Percentiles rank a stretch among this genome's conserved stretches.
Conservation (phyloP, 2,797 vertebrate genomes). For the Heliangelus exortis region DNA sequence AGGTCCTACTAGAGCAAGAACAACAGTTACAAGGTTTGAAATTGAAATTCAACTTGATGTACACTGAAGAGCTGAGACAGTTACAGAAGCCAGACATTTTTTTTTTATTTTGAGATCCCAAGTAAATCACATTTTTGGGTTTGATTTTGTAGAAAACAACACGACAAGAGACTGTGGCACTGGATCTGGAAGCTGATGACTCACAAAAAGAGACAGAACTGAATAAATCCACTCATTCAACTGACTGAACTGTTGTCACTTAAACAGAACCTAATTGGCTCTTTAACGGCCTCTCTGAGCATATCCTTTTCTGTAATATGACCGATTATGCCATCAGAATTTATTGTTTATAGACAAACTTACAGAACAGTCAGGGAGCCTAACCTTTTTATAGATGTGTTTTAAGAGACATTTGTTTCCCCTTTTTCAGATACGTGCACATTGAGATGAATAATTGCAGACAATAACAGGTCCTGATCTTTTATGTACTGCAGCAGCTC, state of each 20-base stretch:
- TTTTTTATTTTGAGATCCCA: slow-evolving; percentile 61
- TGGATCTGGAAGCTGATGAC: slow-evolving; percentile 66
- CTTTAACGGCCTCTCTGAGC: slow-evolving; percentile 70
- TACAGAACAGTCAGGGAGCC: slow-evolving; percentile 64
- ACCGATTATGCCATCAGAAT: slow-evolving; percentile 72
- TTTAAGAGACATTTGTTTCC: slow-evolving; percentile 70
- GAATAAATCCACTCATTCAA: slow-evolving; percentile 75
- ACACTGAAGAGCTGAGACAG: slow-evolving; percentile 38
- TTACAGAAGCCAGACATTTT: slow-evolving; percentile 52
- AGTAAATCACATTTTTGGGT: slow-evolving; percentile 60
- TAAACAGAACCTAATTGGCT: slow-evolving; percentile 75
- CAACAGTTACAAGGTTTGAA: slow-evolving; percentile 36
- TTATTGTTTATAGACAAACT: slow-evolving; percentile 74
- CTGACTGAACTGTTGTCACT: slow-evolving; percentile 73
- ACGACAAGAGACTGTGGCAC: slow-evolving; percentile 46
- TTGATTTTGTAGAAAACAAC: slow-evolving; percentile 64
- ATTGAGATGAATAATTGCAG: slow-evolving; percentile 71
- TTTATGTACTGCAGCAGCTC: slow-evolving; percentile 64
- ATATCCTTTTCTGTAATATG: slow-evolving; percentile 73
- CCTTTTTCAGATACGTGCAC: slow-evolving; percentile 61
- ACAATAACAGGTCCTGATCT: slow-evolving; percentile 70
- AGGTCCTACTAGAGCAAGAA: slow-evolving; percentile 63
- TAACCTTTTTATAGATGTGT: slow-evolving; percentile 73
- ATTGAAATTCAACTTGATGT: slow-evolving; percentile 61
- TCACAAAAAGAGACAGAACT: slow-evolving; percentile 61